Evolutionary conservation across 1,140 invertebrate genomes (phyloP).

Genomic region (Battus philenor): DNA sequence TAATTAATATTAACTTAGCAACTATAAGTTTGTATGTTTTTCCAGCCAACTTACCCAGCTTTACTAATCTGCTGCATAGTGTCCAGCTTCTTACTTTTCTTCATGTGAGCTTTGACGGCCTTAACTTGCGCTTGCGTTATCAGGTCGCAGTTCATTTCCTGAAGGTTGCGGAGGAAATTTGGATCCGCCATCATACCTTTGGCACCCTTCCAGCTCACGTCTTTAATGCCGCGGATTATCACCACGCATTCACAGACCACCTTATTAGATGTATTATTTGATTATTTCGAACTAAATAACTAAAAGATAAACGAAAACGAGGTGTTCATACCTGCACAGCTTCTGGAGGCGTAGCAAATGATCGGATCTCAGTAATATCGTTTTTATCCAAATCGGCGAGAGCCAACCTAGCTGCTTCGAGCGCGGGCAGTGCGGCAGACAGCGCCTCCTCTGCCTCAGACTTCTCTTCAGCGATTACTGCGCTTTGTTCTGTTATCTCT

Average conservation of each 20-base stretch:
- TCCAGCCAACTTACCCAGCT: constrained; percentile 84
- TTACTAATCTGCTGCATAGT: constrained; percentile 86
- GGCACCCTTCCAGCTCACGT: constrained; percentile 92
- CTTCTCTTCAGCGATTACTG: constrained; percentile 87
- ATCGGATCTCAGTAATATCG: constrained; percentile 94
- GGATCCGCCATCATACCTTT: constrained; percentile 94
- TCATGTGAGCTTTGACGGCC: constrained; percentile 83
- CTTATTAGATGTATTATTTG: constrained; percentile 22
- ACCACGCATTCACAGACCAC: constrained; percentile 91
- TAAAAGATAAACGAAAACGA: neutral
- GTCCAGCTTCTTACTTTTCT: constrained; percentile 81
- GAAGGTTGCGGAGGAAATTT: constrained; percentile 85
- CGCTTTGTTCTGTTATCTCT: constrained; percentile 88
- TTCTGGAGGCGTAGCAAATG: constrained; percentile 92
- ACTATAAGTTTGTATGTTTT: too few relatives aligned
- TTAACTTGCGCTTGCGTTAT: constrained; percentile 86
- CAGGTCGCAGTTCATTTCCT: constrained; percentile 90
- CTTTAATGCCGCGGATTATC: constrained; percentile 87
- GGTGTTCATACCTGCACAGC: constrained; percentile 80
- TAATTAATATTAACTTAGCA: too few relatives aligned
- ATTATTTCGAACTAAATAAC: neutral
- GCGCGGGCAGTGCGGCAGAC: constrained; percentile 85
- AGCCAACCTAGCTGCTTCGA: constrained; percentile 87
- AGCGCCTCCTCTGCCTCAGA: constrained; percentile 87
- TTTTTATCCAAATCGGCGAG: constrained; percentile 89